Conservation (phyloP, 2,888 invertebrate genomes). For the Seladonia tumulorum region DNA sequence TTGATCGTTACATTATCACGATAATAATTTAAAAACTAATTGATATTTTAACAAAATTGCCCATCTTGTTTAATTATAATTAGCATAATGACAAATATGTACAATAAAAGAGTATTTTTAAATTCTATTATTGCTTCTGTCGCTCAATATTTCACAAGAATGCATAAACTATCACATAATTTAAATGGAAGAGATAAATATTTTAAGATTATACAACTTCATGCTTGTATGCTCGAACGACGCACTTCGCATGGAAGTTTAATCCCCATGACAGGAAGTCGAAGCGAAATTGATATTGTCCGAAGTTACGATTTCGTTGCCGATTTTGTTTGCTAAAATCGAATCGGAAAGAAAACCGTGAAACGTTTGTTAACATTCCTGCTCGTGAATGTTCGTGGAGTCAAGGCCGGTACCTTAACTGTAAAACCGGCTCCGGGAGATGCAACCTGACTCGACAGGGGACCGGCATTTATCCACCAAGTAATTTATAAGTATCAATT, state of each 20-base stretch:
- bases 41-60: too few species aligned
- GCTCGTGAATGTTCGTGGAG: constrained; percentile 59
- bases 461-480: constrained; percentile 38
- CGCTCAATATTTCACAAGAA: too few species aligned
- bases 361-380: constrained; percentile 62
- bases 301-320: constrained; percentile 25
- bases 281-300: constrained; percentile 35
- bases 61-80: too few species aligned
- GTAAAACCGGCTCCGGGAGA: constrained; percentile 61
- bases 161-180: too few species aligned
- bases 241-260: not conserved
- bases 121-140: too few species aligned
- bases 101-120: too few species aligned
- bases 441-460: constrained; percentile 52
- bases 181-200: too few species aligned
- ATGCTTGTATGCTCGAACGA: not conserved
- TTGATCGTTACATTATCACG: too few species aligned
- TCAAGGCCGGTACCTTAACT: constrained; percentile 62
- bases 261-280: constrained; percentile 1
- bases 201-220: not conserved
- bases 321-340: constrained; percentile 17
- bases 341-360: constrained; percentile 16
- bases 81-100: too few species aligned
- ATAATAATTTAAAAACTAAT: too few species aligned
- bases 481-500: constrained; percentile 45